Evolutionary conservation across 2,888 invertebrate genomes (phyloP).

Genomic region (Aethes cnicana): DNA sequence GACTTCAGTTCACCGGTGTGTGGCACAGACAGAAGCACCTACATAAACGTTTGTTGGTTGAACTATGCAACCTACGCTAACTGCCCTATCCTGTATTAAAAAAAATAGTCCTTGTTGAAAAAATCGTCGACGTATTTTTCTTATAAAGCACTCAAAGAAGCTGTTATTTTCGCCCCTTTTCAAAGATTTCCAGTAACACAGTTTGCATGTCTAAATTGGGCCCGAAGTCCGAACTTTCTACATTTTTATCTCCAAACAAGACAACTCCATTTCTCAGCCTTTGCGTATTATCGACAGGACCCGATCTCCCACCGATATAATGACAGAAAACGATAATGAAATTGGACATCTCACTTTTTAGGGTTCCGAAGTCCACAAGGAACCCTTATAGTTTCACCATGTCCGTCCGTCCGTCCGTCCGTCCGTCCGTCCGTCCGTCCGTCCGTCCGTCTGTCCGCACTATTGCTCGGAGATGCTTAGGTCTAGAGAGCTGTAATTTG

Average conservation of each 20-base stretch:
- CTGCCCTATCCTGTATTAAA: too few relatives aligned
- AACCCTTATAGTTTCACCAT: too few relatives aligned
- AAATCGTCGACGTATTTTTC: too few relatives aligned
- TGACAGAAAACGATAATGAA: conserved; percentile 48
- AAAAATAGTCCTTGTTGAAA: too few relatives aligned
- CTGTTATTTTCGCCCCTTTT: not conserved
- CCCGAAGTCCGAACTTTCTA: conserved; percentile 35
- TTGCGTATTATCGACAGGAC: conserved; percentile 40
- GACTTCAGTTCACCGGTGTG: not conserved
- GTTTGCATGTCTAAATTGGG: conserved; percentile 36
- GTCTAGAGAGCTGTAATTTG: too few relatives aligned
- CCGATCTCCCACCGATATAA: conserved; percentile 43
- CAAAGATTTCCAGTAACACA: conserved; percentile 12
- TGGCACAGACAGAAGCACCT: not conserved
- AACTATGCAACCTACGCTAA: not conserved
- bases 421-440: too few relatives aligned
- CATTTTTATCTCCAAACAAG: conserved; percentile 41
- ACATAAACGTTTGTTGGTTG: not conserved
- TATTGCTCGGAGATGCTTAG: too few relatives aligned
- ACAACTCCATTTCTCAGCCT: conserved; percentile 44
- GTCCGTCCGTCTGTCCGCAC: too few relatives aligned
- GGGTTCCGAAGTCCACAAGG: conserved; percentile 39
- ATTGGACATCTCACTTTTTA: conserved; percentile 46
- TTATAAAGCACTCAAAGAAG: too few relatives aligned
- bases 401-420: too few relatives aligned